Conservation (phyloP, 2,113 vertebrate species). For the Garra rufa region DNA sequence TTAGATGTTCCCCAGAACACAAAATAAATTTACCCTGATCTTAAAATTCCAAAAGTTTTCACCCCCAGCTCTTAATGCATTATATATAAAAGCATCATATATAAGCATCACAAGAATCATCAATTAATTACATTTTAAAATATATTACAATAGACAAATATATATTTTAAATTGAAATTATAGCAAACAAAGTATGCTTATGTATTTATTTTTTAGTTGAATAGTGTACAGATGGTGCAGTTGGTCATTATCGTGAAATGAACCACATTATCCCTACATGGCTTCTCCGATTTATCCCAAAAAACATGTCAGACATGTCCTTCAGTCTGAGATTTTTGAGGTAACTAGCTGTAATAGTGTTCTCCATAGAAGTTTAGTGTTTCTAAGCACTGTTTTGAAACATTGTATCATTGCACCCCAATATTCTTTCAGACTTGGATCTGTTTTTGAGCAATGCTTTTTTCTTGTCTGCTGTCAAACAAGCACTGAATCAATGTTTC, state of each 20-base stretch:
- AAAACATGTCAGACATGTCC: neutral
- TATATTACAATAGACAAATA: too few species aligned
- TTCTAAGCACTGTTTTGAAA: conserved; percentile 14
- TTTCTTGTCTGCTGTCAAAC: conserved; percentile 10
- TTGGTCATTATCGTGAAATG: neutral
- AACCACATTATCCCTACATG: neutral
- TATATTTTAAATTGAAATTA: too few species aligned
- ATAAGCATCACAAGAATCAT: too few species aligned
- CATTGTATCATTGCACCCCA: neutral
- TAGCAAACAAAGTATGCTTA: too few species aligned
- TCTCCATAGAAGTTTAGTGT: neutral
- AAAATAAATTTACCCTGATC: too few species aligned
- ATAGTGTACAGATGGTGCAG: neutral
- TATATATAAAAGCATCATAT: too few species aligned
- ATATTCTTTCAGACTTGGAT: neutral
- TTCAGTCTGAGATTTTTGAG: neutral
- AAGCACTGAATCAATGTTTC: conserved; percentile 36
- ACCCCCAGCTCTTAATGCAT: too few species aligned
- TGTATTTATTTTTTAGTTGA: too few species aligned
- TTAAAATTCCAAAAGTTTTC: too few species aligned
- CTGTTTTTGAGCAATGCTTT: conserved; percentile 12
- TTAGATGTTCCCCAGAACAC: too few species aligned
- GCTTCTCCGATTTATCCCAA: neutral
- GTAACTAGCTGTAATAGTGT: neutral
- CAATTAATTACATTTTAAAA: too few species aligned